Evolutionary conservation across 2,113 vertebrate genomes (phyloP).

Genomic region (Paedocypris sp.): DNA sequence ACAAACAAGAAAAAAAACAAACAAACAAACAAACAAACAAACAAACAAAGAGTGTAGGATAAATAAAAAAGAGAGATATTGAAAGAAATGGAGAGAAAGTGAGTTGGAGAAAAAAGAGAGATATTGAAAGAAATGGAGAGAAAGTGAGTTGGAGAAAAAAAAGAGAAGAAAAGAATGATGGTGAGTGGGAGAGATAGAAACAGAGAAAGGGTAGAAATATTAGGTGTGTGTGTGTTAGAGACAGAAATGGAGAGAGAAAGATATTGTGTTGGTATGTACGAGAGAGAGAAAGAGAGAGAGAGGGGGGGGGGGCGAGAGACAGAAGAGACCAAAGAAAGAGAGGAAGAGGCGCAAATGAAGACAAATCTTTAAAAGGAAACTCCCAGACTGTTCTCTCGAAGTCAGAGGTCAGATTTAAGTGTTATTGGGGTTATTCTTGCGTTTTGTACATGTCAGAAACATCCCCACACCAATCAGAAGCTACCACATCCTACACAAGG

Average conservation of each 20-base stretch:
- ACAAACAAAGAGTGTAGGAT: neutral
- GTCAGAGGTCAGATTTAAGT: slow-evolving; percentile 3
- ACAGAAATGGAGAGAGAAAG: neutral
- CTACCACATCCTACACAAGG: neutral
- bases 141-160: neutral
- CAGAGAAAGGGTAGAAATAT: neutral
- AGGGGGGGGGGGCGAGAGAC: no score
- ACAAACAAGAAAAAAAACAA: neutral
- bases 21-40: slow-evolving; percentile 33
- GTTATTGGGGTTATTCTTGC: neutral
- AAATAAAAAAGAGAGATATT: slow-evolving; percentile 18
- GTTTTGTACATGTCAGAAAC: slow-evolving; percentile 6
- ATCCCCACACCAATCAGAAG: slow-evolving; percentile 1
- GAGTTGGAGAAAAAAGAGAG: neutral
- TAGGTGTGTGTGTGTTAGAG: no score
- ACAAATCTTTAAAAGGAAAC: no score
- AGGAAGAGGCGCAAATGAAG: no score
- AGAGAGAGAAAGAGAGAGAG: slow-evolving; percentile 2
- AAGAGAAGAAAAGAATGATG: slow-evolving; percentile 23
- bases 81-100: slow-evolving; percentile 28
- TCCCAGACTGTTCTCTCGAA: neutral
- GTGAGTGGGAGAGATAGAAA: slow-evolving; percentile 28
- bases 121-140: slow-evolving; percentile 34
- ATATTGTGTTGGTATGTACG: no score
- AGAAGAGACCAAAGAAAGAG: no score